A percentile compares a stretch with the other conserved stretches of the same genome.
phyloP scores from a whole-genome alignment of 2,113 vertebrate genomes.

The Actinemys pallida region DNA sequence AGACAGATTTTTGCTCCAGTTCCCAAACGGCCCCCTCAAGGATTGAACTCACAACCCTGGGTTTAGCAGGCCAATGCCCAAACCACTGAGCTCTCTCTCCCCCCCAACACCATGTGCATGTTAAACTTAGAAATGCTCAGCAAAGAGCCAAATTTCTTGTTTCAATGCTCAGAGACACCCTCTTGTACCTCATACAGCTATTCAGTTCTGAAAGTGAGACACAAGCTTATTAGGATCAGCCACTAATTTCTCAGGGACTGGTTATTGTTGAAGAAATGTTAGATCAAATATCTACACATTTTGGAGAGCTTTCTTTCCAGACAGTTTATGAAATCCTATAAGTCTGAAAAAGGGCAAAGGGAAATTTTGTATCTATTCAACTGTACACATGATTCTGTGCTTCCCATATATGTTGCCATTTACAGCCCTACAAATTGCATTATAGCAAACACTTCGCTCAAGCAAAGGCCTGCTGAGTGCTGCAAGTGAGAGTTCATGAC shows the following conservation, averaged over 20 bases:
- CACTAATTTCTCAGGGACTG: background rate
- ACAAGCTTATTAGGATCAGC: background rate
- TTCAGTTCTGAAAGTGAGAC: background rate
- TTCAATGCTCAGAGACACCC: background rate
- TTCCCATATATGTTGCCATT: background rate
- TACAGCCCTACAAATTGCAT: background rate
- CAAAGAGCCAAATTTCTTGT: background rate
- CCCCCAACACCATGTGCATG: fast-evolving
- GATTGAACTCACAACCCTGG: no score
- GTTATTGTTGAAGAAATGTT: background rate
- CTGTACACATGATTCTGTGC: background rate
- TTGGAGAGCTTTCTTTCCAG: background rate
- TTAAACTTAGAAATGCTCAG: background rate
- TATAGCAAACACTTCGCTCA: background rate
- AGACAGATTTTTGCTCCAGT: no score
- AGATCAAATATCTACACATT: background rate
- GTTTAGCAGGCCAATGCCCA: no score
- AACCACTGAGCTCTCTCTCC: no score
- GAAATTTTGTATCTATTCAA: background rate
- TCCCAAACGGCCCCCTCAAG: no score
- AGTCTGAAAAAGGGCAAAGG: background rate
- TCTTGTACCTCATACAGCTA: background rate
- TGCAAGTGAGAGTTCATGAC: fast-evolving
- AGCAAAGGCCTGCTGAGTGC: background rate
- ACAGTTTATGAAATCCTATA: background rate